Evolutionary conservation across 2,113 vertebrate genomes (phyloP).

Genomic region (Tretioscincus oriximinensis): DNA sequence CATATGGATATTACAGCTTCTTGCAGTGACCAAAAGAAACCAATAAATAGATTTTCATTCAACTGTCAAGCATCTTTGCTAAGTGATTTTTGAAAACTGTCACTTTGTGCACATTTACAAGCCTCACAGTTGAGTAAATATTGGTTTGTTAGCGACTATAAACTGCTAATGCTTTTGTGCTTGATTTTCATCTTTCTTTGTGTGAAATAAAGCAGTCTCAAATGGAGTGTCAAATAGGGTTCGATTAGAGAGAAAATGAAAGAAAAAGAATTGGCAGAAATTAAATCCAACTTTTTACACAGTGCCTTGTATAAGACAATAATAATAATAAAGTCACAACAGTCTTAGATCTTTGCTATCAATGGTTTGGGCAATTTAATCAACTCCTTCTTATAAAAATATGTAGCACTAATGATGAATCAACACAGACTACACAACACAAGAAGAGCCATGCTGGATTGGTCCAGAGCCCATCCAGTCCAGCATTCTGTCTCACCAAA

Average conservation of each 20-base stretch:
- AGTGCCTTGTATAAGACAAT: slow-evolving; percentile 17
- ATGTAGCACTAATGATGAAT: neutral
- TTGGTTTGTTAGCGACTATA: neutral
- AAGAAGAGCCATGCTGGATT: too few species aligned
- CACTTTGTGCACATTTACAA: slow-evolving; percentile 9
- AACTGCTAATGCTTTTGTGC: neutral
- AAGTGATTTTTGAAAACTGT: slow-evolving; percentile 2
- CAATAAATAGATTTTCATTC: neutral
- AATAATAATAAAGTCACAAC: neutral
- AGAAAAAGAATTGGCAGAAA: slow-evolving; percentile 6
- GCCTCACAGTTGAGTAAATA: neutral
- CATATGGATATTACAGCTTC: neutral
- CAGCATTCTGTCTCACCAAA: too few species aligned
- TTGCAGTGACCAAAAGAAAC: neutral
- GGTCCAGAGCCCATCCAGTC: too few species aligned
- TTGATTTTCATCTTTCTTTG: neutral
- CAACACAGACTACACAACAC: neutral
- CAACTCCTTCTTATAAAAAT: neutral
- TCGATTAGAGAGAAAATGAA: neutral
- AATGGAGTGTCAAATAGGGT: neutral
- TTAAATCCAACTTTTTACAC: neutral
- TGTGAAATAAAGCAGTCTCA: neutral
- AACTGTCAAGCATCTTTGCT: neutral
- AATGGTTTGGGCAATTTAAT: neutral
- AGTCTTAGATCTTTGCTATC: slow-evolving; percentile 1